phyloP scores from a whole-genome alignment of 2,113 vertebrate genomes.

The Notiomystis cincta region DNA sequence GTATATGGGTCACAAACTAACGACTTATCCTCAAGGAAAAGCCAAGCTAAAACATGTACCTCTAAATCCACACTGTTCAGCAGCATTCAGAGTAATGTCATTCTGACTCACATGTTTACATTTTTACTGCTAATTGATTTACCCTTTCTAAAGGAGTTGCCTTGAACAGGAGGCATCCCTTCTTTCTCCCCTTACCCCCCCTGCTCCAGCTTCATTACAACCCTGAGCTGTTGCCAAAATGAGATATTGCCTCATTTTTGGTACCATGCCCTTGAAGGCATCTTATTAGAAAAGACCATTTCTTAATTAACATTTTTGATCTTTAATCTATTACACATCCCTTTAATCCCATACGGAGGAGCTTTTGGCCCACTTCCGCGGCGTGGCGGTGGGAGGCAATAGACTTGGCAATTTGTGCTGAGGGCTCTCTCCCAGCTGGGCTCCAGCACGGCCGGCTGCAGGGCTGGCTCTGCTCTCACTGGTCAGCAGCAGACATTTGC shows the following conservation, averaged over 20 bases:
- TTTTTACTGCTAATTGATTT: slow-evolving; percentile 63
- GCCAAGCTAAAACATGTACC: neutral
- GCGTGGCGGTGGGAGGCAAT: slow-evolving; percentile 25
- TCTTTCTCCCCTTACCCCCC: slow-evolving; percentile 50
- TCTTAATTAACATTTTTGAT: slow-evolving; percentile 84
- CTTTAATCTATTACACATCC: slow-evolving; percentile 77
- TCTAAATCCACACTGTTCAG: neutral
- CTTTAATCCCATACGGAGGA: slow-evolving; percentile 72
- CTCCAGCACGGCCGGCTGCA: neutral
- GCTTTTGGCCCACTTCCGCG: slow-evolving; percentile 71
- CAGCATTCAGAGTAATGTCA: neutral
- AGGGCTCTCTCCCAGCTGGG: slow-evolving; percentile 70
- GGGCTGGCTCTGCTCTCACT: slow-evolving; percentile 19
- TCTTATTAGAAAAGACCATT: slow-evolving; percentile 81
- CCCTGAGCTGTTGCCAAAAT: slow-evolving; percentile 67
- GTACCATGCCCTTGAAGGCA: slow-evolving; percentile 75
- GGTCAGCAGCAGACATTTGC: slow-evolving; percentile 38
- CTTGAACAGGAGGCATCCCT: slow-evolving; percentile 40
- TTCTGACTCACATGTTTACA: neutral
- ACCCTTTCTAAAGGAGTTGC: slow-evolving; percentile 52
- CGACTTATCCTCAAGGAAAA: neutral
- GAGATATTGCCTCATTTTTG: slow-evolving; percentile 71
- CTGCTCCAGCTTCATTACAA: slow-evolving; percentile 71
- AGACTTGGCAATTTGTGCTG: slow-evolving; percentile 59
- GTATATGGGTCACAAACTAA: neutral